Base-by-base conservation (phyloP, 2,888 invertebrate genomes). In the Opisthograptis luteolata region DNA sequence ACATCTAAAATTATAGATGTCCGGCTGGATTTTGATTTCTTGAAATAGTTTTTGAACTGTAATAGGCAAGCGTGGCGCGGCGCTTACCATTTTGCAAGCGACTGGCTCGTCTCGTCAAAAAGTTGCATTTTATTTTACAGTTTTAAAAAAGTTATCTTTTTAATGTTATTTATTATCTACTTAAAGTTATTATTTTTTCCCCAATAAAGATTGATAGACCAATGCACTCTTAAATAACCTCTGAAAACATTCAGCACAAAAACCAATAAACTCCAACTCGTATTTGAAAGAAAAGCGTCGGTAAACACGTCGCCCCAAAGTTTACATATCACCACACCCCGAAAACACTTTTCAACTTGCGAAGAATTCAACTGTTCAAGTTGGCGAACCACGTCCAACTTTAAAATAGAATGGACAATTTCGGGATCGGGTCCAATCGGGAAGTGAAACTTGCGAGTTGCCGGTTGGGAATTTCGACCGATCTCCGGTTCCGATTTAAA, bases 401-500 rank as follows among this genome's bases (percentile, higher is more conserved):
- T 61, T 59, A 53, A 55, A 73, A 70, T 66, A 67, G 63, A 65
- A 62, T 60, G 58, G 69, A 66, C 70, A 63, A 63, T 69, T 70
- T 73, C 53, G 59, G 66, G 55, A 69, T 66, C 62, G 61, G 59
- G 55, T 61, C 62, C 68, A 60, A 68, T 70, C 60, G 58, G 56
- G 50, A 47, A 51, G 59, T 50, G 60, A 63, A 73, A 73, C 68
- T 73, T 65, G 55, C 19, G 35, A 48, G 30, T 48, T 36, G 36
- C 30, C 19, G 36, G 55, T 47, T 63, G 66, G 64, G 74, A 78
- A 73, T 76, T 75, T 69, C 66, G 42, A 48, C 60, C 70, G 70
- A 70, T 71, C 68, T 72, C 73, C 69, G 62, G 56, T 79, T 74
- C 73, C 73, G 72, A 43, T 58, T 46, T 68, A 77, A 81, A 77